Evolutionary conservation across 2,113 vertebrate species (phyloP), one percentile per base, ranked within the genome.

Genomic region (Vidua chalybeata): DNA sequence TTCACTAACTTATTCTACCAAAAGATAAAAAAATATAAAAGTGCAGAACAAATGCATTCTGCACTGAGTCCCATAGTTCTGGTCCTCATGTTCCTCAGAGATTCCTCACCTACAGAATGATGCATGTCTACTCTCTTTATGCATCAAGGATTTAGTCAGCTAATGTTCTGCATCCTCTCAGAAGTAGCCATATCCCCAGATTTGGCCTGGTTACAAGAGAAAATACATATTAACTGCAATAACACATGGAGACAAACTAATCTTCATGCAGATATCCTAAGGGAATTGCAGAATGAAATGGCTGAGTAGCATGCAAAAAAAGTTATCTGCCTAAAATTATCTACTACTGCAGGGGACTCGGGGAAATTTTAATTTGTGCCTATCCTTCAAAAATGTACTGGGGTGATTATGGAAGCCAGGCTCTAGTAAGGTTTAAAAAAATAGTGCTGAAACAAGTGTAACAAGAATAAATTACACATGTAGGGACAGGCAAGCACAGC

Each of bases 391-490:
- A 92, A 91, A 90, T 12, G 30, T 77, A 90, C 62, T 63, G 55
- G 46, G 55, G 59, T 88, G 88, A 84, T 86, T 90, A 64, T 80
- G 51, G 59, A 88, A 95, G 56, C 13, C 49, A 92, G n/a, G 24
- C 23, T 46, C n/a, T n/a, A 56, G 56, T n/a, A 61, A 84, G 11
- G 8, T 62, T n/a, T 45, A 2, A 28, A 31, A 64, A 56, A 35
- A 49, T 76, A 62, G 26, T 59, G 75, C 68, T 83, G 85, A 77
- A 93, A 83, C 46, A 88, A 86, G 63, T 33, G 72, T 49, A 93
- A 69, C 31, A 74, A 90, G 58, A 92, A 96, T 93, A 85, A 94
- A 96, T 95, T 85, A 95, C 92, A 86, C 67, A 33, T 76, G 84
- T 89, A 48, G 59, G 68, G 92, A 84, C 59, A 94, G 58, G 89